Evolutionary conservation across 1,140 invertebrate genomes (phyloP), one percentile per base, ranked within the genome.

Genomic region (Dufourea novaeangliae): DNA sequence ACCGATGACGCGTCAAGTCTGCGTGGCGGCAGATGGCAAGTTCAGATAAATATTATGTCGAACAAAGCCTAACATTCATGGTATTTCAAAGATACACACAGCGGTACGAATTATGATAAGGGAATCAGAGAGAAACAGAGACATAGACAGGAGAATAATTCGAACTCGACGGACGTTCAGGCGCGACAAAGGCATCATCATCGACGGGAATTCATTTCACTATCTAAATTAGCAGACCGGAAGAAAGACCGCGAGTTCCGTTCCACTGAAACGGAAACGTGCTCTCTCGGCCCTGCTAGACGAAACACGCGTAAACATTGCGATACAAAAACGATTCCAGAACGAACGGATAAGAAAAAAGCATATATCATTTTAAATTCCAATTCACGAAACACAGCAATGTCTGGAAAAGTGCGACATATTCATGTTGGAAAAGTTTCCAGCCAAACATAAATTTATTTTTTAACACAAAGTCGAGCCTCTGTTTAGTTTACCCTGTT

Each of bases 161-260:
- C 12, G 34, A 27, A n/a, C 46, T 34, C 59, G 3, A 11, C 14
- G 62, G 1, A 12, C 22, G 17, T 17, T 50, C 32, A 6, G 37
- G 54, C 17, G 10, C n/a, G 12, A 4, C 7, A 25, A 27, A 20
- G 17, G 29, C 22, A 34, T 57, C n/a, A 34, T 57, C n/a, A 41
- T 68, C 39, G 52, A n/a, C 63, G 34, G n/a, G 52, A 68, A 75
- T 75, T 69, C 64, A 25, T 69, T 68, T 69, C 72, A 7, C 64
- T 75, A 75, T 75, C 72, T 75, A 46, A 75, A 59, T 75, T 69
- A 46, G 14, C 54, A 59, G 73, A 68, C 64, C 73, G 73, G 73
- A 75, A 75, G 73, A 75, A 57, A 75, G 39, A 54, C 50, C 27
- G 27, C 32, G 25, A 75, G 52, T 68, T 68, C 50, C 39, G 63